These are phyloP conservation scores for Gorsachius goisagi DNA, from an alignment of 2,113 vertebrate genomes.

Conservation along the genomic window DNA sequence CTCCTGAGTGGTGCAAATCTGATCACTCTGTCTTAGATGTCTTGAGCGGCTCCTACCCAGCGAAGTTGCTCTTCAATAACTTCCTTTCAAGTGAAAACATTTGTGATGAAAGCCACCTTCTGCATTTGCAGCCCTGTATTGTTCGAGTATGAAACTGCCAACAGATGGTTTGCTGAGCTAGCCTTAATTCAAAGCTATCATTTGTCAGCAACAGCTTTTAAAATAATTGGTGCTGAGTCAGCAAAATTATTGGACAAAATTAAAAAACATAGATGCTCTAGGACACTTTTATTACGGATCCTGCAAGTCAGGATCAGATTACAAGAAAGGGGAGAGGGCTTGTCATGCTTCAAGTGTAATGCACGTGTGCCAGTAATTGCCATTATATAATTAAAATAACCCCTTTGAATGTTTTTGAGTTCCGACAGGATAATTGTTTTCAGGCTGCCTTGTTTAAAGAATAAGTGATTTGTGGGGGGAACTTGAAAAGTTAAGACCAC, in stretches of 20 bases:
- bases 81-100: constrained; percentile 4
- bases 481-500: constrained; percentile 51
- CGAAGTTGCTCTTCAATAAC: background rate
- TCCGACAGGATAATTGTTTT: constrained; percentile 41
- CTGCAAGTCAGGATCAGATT: constrained; percentile 8
- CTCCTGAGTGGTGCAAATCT: background rate
- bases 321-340: background rate
- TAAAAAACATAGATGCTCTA: background rate
- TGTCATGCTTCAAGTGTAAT: background rate
- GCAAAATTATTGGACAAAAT: constrained; percentile 17
- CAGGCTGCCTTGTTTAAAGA: constrained; percentile 39
- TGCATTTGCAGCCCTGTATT: background rate
- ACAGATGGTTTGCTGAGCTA: constrained; percentile 33
- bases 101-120: constrained; percentile 34
- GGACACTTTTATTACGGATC: constrained; percentile 13
- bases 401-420: background rate
- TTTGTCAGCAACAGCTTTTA: background rate
- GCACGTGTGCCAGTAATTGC: background rate
- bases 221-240: constrained; percentile 38
- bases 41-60: background rate
- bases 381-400: constrained; percentile 36
- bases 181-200: background rate
- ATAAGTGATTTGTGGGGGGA: background rate
- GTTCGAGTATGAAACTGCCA: background rate
- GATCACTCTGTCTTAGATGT: background rate